phyloP scores from a whole-genome alignment of 1,140 invertebrate species.

The Neodiprion virginianus region DNA sequence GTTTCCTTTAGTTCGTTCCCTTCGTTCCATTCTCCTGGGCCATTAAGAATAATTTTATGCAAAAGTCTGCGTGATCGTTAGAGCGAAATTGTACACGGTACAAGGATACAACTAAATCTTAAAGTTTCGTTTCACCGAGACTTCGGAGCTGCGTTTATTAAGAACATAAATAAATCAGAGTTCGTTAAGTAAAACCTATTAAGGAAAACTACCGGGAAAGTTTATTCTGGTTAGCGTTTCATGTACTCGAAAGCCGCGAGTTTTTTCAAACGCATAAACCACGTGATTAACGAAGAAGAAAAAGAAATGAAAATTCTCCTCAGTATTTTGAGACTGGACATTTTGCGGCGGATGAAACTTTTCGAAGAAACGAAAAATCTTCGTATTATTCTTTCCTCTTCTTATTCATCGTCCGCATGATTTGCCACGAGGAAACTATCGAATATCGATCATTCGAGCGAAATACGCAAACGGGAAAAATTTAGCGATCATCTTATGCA shows the following conservation, averaged over 20 bases:
- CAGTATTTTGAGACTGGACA: not conserved
- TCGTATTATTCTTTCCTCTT: not conserved
- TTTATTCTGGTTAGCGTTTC: not conserved
- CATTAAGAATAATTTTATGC: no score
- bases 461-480: no score
- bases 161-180: conserved; percentile 3
- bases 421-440: no score
- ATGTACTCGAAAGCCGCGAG: not conserved
- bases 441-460: no score
- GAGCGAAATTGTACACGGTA: no score
- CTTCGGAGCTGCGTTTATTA: not conserved
- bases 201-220: not conserved
- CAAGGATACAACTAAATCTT: no score
- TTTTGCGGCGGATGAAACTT: not conserved
- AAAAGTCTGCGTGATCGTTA: no score
- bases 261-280: not conserved
- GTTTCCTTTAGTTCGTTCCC: no score
- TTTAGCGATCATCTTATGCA: no score
- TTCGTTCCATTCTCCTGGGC: no score
- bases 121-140: not conserved
- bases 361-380: not conserved
- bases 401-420: no score
- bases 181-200: conserved; percentile 2
- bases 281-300: not conserved
- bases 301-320: not conserved